phyloP scores from a whole-genome alignment of 2,113 vertebrate species.

The Bolborhynchus lineola region DNA sequence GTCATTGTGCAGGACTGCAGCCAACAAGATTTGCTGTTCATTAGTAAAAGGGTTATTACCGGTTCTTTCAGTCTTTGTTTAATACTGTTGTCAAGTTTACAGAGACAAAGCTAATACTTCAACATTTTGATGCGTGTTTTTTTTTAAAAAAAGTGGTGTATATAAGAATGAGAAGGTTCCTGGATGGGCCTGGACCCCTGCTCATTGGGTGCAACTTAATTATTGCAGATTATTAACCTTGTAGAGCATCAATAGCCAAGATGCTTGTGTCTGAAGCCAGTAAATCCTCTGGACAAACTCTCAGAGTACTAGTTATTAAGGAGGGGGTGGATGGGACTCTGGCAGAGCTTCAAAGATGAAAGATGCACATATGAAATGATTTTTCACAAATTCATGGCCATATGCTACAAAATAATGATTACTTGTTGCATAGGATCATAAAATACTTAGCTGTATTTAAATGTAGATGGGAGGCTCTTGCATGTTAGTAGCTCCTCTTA shows the following conservation, averaged over 20 bases:
- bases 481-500: neutral
- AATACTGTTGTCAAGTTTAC: neutral
- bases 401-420: neutral
- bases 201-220: neutral
- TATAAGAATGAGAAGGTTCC: neutral
- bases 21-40: neutral
- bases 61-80: neutral
- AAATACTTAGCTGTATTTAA: neutral
- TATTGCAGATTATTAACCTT: neutral
- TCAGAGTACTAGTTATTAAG: neutral
- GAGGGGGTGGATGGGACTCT: neutral
- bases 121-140: neutral
- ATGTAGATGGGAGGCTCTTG: neutral
- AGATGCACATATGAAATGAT: neutral
- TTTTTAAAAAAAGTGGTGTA: neutral
- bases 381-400: neutral
- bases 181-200: neutral
- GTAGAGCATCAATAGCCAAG: neutral
- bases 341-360: neutral
- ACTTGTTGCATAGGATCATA: neutral
- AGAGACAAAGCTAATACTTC: neutral
- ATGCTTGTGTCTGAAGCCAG: neutral
- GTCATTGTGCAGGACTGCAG: neutral
- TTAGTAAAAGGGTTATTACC: neutral
- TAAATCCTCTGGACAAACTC: neutral